These are phyloP conservation scores for Andrena bicolor DNA, from an alignment of 2,888 invertebrate genomes.

Conservation along the genomic window DNA sequence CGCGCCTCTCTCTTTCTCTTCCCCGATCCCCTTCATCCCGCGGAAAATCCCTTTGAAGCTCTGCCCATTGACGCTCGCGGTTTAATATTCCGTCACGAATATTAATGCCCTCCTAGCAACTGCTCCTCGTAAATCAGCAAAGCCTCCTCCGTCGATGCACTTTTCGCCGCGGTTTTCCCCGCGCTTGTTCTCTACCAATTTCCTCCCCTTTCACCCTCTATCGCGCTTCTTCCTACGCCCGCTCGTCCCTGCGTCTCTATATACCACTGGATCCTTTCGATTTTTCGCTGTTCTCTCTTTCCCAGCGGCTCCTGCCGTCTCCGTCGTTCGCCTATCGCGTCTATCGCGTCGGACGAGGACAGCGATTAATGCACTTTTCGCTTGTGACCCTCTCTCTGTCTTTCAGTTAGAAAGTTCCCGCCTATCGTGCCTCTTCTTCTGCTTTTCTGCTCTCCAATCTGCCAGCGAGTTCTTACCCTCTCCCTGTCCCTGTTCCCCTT, in stretches of 20 bases:
- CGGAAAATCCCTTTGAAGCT: slow-evolving; percentile 72
- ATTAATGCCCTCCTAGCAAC: slow-evolving; percentile 73
- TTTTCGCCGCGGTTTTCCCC: slow-evolving; percentile 70
- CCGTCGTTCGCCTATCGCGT: neutral
- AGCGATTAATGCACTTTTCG: neutral
- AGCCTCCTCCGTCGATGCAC: slow-evolving; percentile 62
- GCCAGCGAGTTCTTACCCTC: slow-evolving; percentile 22
- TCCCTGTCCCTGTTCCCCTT: slow-evolving; percentile 44
- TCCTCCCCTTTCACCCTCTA: slow-evolving; percentile 2
- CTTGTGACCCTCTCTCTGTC: slow-evolving; percentile 14
- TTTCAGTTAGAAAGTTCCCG: neutral
- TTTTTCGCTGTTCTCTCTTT: neutral
- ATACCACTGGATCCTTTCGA: neutral
- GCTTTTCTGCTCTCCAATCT: neutral
- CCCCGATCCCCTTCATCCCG: slow-evolving; percentile 13
- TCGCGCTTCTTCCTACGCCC: slow-evolving; percentile 1
- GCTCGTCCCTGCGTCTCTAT: neutral
- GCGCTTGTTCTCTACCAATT: slow-evolving; percentile 35
- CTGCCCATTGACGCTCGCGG: slow-evolving; percentile 73
- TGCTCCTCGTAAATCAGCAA: slow-evolving; percentile 73
- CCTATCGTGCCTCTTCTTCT: neutral
- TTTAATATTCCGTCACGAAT: slow-evolving; percentile 75
- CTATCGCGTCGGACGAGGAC: neutral
- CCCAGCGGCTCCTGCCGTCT: neutral
- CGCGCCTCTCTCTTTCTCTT: neutral